Conservation (phyloP, 2,113 vertebrate species). For the Gobius niger region DNA sequence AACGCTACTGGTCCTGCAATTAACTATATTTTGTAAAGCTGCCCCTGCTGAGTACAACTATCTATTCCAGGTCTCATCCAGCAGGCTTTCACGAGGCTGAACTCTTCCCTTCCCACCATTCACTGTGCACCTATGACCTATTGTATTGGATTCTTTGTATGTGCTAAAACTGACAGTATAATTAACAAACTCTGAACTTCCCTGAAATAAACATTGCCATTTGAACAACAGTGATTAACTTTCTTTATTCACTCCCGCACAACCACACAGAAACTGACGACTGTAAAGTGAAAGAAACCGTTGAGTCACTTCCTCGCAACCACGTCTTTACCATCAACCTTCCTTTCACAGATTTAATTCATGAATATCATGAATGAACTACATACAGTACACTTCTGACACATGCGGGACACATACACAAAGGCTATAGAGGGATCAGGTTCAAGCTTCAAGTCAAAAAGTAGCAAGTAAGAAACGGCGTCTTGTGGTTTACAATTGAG, state of each 20-base stretch:
- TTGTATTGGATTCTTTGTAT: too few relatives aligned
- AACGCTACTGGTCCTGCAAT: too few relatives aligned
- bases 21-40: too few relatives aligned
- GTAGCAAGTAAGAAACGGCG: background rate
- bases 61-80: too few relatives aligned
- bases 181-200: background rate
- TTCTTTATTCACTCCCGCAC: constrained; percentile 56
- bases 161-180: background rate
- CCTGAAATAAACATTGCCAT: background rate
- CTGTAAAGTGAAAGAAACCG: constrained; percentile 21
- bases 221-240: constrained; percentile 38
- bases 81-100: too few relatives aligned
- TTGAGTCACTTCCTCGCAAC: constrained; percentile 5
- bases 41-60: too few relatives aligned
- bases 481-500: background rate
- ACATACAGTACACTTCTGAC: constrained; percentile 45
- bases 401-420: constrained; percentile 60
- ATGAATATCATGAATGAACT: constrained; percentile 71
- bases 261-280: constrained; percentile 15
- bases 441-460: constrained; percentile 7
- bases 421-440: constrained; percentile 25
- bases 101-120: too few relatives aligned
- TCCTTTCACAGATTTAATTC: constrained; percentile 37
- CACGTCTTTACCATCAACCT: constrained; percentile 2
- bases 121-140: too few relatives aligned